These are phyloP conservation scores for Loriculus beryllinus DNA, from an alignment of 2,797 vertebrate genomes.

Conservation along the genomic window DNA sequence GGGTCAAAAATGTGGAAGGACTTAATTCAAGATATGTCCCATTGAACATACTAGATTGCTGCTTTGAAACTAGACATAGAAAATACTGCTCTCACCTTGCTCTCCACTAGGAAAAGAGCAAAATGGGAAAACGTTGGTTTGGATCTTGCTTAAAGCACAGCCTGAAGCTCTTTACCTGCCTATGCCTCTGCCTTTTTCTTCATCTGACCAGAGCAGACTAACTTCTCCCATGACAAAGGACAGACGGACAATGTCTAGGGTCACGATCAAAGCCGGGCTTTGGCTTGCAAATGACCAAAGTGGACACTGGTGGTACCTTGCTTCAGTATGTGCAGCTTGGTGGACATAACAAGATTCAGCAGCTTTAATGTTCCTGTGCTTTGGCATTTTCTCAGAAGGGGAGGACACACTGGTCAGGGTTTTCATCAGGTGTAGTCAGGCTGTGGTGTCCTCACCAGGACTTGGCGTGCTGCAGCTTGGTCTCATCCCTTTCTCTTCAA, in stretches of 20 bases:
- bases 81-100: neutral
- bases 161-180: neutral
- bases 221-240: neutral
- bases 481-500: neutral
- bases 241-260: neutral
- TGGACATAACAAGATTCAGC: neutral
- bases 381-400: neutral
- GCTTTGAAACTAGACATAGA: neutral
- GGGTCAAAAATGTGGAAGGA: neutral
- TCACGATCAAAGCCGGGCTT: neutral
- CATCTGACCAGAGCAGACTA: neutral
- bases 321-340: neutral
- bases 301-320: neutral
- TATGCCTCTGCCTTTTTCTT: neutral
- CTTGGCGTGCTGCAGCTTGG: neutral
- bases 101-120: neutral
- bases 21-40: neutral
- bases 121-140: neutral
- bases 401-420: neutral
- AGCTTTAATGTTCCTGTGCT: neutral
- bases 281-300: neutral
- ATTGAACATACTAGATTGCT: neutral
- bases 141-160: neutral
- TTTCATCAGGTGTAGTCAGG: neutral
- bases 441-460: neutral